Conservation (phyloP, 2,888 invertebrate genomes). For the Allacma fusca region DNA sequence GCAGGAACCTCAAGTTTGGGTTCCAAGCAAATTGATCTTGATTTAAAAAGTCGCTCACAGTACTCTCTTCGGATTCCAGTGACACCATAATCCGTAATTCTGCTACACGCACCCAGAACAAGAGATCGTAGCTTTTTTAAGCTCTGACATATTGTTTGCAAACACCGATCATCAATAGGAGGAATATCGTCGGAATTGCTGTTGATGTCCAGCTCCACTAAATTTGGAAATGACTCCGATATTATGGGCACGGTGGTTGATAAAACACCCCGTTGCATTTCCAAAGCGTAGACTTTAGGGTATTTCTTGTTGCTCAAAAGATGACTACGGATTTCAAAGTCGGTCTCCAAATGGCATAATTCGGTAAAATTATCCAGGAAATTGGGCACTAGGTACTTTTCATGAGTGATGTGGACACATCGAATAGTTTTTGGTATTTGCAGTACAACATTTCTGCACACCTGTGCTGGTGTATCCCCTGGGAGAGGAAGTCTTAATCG, state of each 20-base stretch:
- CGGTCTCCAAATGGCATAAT: constrained; percentile 37
- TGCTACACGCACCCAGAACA: constrained; percentile 39
- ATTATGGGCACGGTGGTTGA: constrained; percentile 42
- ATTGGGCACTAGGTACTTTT: constrained; percentile 43
- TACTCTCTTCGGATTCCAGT: constrained; percentile 44
- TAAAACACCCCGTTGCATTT: constrained; percentile 43
- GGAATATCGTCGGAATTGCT: constrained; percentile 39
- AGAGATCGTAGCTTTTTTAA: constrained; percentile 42
- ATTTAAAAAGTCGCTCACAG: constrained; percentile 46
- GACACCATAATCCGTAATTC: constrained; percentile 48
- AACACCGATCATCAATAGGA: constrained; percentile 42
- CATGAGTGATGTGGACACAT: constrained; percentile 30
- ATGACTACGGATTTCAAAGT: constrained; percentile 45
- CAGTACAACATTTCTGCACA: constrained; percentile 31
- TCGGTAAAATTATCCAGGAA: constrained; percentile 44
- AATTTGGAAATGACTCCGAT: constrained; percentile 44
- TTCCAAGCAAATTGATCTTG: constrained; percentile 47
- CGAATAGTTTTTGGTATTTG: constrained; percentile 32
- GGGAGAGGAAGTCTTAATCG: constrained; percentile 44
- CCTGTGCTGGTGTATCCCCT: constrained; percentile 32
- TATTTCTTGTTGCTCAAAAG: constrained; percentile 35
- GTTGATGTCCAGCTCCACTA: constrained; percentile 44
- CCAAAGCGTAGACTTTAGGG: constrained; percentile 35
- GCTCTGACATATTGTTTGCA: constrained; percentile 45
- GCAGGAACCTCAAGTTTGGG: constrained; percentile 42